Evolutionary conservation across 2,113 vertebrate species (phyloP), one percentile per base, ranked within the genome.

Genomic region (Oncorhynchus mykiss): DNA sequence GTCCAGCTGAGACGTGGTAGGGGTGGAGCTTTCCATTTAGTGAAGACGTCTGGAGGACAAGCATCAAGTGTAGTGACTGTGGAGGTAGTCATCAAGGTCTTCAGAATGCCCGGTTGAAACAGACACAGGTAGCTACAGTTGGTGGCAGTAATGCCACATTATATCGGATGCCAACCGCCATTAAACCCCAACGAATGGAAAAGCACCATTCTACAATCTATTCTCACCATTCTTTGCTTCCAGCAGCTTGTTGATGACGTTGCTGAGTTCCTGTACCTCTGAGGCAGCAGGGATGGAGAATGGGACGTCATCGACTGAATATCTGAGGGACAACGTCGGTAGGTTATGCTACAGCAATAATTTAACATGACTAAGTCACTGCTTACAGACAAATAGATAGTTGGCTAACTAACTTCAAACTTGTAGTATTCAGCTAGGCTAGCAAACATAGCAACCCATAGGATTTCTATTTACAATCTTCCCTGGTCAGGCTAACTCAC

Each of bases 211-310:
- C 31, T 34, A 7, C 5, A 1, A 7, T 51, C 11, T 51, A 3
- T 14, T 68, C 93, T 6, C 86, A 98, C 97, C 96, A 92, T 95
- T 84, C 82, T 92, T 93, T 8, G 93, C 91, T 82, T 95, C 92
- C 85, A 99, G 92, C 45, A 99, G 92, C 84, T 96, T 96, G 91
- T 99, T 99, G 91, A 98, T 97, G 80, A 99, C 84, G 24, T 93
- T 95, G 87, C 96, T 98, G 88, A 99, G 96, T 72, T 98, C 96
- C 34, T 88, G 64, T 75, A 94, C 90, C 89, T 97, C 96, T 48
- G 97, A 94, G 12, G 72, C 59, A 54, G 96, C 96, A 31, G 95
- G 97, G 82, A 99, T 95, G 80, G 97, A 99, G 88, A 99, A 99
- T 0, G 97, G 97, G 31, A 96, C 95, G 88, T 98, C 95, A 82